Evolutionary conservation across 2,888 invertebrate genomes (phyloP).

Genomic region (Norana najaformis): DNA sequence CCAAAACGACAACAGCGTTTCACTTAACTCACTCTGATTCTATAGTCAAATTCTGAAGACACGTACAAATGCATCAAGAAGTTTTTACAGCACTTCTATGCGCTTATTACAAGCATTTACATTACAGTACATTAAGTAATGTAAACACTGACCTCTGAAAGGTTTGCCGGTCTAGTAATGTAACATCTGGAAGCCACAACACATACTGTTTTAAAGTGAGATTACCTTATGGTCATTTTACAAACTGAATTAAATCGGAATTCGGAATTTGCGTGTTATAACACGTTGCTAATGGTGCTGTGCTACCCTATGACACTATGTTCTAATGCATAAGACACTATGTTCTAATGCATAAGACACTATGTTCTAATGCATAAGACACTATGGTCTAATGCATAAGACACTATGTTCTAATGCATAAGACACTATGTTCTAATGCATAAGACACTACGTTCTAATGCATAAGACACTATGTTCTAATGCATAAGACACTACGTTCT

Average conservation of each 20-base stretch:
- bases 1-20: background rate
- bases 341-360: background rate
- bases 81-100: no score
- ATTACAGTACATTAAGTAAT: background rate
- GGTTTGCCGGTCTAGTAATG: background rate
- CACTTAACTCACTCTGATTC: background rate
- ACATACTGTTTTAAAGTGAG: background rate
- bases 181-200: background rate
- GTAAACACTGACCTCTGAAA: background rate
- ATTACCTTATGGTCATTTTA: background rate
- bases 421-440: background rate
- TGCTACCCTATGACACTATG: background rate
- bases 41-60: background rate
- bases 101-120: no score
- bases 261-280: no score
- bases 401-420: background rate
- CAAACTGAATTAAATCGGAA: background rate
- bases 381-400: no score
- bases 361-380: background rate
- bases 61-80: background rate
- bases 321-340: background rate
- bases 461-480: background rate
- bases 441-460: no score
- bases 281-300: background rate
- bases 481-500: no score